Evolutionary conservation across 2,888 invertebrate genomes (phyloP).

Genomic region (Apantesis nais): DNA sequence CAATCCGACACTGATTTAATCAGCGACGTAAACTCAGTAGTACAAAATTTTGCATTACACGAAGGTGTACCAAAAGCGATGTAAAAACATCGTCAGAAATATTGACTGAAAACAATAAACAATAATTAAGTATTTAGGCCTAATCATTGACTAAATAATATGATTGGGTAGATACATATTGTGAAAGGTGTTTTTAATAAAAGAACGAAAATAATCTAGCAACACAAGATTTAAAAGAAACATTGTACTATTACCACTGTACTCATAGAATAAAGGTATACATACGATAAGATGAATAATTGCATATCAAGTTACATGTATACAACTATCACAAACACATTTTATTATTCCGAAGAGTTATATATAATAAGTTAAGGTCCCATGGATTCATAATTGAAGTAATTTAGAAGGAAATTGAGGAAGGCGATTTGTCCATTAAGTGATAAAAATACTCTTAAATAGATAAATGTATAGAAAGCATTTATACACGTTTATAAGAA

Average conservation of each 20-base stretch:
- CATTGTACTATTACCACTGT: constrained; percentile 48
- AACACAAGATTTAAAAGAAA: constrained; percentile 29
- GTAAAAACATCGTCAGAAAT: constrained; percentile 33
- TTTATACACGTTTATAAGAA: constrained; percentile 22
- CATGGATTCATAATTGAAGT: constrained; percentile 48
- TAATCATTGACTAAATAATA: constrained; percentile 39
- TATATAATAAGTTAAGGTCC: constrained; percentile 41
- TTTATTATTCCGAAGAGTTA: constrained; percentile 38
- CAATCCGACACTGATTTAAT: constrained; percentile 58
- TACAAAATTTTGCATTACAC: constrained; percentile 52
- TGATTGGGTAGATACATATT: constrained; percentile 40
- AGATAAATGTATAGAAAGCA: constrained; percentile 7
- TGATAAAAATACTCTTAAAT: not conserved
- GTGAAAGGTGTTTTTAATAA: constrained; percentile 26
- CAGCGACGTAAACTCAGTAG: constrained; percentile 47
- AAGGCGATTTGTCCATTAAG: not conserved
- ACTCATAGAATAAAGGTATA: constrained; percentile 37
- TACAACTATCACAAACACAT: constrained; percentile 41
- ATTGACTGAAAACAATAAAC: constrained; percentile 39
- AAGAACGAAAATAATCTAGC: constrained; percentile 30
- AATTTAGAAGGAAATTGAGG: constrained; percentile 35
- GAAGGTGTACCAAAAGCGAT: constrained; percentile 37
- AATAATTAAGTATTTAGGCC: constrained; percentile 51
- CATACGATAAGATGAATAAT: constrained; percentile 33
- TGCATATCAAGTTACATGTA: constrained; percentile 28